Base-by-base conservation (phyloP, 2,888 invertebrate genomes). In the Drosophila pseudotalamancana region DNA sequence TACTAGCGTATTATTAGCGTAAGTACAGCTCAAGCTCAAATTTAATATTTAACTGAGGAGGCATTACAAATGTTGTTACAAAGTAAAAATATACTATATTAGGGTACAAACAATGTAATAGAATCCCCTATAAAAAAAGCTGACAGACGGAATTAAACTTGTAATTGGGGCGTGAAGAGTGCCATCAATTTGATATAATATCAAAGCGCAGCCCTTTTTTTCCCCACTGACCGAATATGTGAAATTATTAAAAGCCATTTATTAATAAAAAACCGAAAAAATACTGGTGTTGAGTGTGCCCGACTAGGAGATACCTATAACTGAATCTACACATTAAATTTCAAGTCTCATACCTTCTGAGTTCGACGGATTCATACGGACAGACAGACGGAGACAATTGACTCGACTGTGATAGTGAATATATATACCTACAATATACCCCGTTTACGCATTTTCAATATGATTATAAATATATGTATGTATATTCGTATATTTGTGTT, bases 141-240 rank as follows among this genome's bases (percentile, higher is more conserved):
- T 35, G 40, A 18, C 43, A 37, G n/a, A 4, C 56, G 23, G 56
- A 60, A 50, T 49, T 54, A 51, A 59, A 50, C 18, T 53, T 68
- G 67, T 71, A 71, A 66, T 70, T 66, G 73, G 64, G 74, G 79
- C 78, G 77, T 78, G 72, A 72, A 81, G 63, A 45, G 46, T 64
- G 50, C 49, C 76, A 78, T 80, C 71, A 84, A 85, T 81, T 76
- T 80, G 54, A 37, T 61, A 74, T 76, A 64, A 48, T 40, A 49
- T 45, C 46, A 55, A 29, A 57, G 53, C 16, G 53, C 29, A 61
- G 53, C 64, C 59, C 71, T 53, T 53, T 57, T 35, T 40, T 6
- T 27, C n/a, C 6, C 11, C 16, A 4, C 6, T 11, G 19, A 9
- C 34, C n/a, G n/a, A 18, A 25, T 23, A 35, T 49, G 49, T 49